Evolutionary conservation across 2,888 invertebrate species (phyloP), one percentile per base, ranked within the genome.

Genomic region (Drosophila barbarae): DNA sequence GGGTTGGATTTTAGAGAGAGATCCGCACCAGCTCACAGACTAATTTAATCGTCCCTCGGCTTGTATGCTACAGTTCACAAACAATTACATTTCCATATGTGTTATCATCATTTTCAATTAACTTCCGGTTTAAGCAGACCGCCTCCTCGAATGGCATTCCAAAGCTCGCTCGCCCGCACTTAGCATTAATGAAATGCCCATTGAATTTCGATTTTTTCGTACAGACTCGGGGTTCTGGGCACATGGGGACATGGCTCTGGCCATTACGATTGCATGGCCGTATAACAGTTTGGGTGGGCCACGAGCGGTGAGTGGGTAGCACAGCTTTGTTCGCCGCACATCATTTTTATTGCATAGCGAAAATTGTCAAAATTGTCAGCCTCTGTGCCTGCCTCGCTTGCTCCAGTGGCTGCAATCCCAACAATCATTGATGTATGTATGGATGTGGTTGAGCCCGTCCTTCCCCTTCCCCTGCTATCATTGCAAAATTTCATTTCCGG

Each of bases 401-500:
- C n/a, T 28, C 23, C 15, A 30, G 12, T 46, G 18, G 30, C 30
- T 9, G 21, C 57, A 13, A 18, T 15, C 21, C 28, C 39, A 15
- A 30, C 30, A 67, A 66, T 46, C 64, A 69, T 63, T 60, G 57
- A 61, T 61, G 70, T 60, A 51, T 61, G 69, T 54, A 41, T 60
- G 70, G 59, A 36, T 61, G 69, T 39, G 69, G 69, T 61, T 38
- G 55, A 36, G 13, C 23, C 7, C 8, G 1, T 3, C 7, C 8
- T 1, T 3, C 3, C 32, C 36, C 23, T 21, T 18, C 35, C 10
- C 13, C 51, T 36, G 63, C 57, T 80, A 71, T 70, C 81, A 80
- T 70, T 74, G 81, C 77, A 68, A 84, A 84, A 80, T 81, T 84
- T 81, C 79, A 80, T 80, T 80, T 80, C 79, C 79, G 78, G 69